Conservation (phyloP, 2,888 invertebrate genomes). For the Plebejus argus region DNA sequence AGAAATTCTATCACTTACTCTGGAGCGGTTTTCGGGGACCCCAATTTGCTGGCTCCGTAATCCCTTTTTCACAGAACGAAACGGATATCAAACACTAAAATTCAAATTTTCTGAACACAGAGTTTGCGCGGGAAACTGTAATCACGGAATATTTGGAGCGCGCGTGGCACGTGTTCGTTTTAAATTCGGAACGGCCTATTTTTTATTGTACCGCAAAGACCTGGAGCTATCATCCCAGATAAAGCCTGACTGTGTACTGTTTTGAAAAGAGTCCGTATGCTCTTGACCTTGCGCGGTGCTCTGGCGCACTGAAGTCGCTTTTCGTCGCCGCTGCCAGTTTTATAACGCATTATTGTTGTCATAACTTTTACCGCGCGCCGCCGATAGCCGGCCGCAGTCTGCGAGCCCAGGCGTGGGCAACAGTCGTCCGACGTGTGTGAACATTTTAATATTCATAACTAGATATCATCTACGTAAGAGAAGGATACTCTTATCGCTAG, state of each 20-base stretch:
- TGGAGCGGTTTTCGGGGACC: conserved; percentile 28
- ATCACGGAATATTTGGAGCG: conserved; percentile 58
- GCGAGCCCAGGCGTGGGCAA: conserved; percentile 38
- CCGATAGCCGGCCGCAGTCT: conserved; percentile 35
- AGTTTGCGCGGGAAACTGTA: conserved; percentile 44
- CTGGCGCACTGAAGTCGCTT: conserved; percentile 70
- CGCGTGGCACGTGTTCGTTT: conserved; percentile 46
- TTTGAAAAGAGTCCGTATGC: conserved; percentile 64
- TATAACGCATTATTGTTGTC: conserved; percentile 76
- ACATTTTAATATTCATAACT: conserved; percentile 8
- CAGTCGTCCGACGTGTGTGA: conserved; percentile 35
- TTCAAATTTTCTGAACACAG: conserved; percentile 39
- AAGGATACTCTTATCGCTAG: not conserved
- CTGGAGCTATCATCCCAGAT: conserved; percentile 59
- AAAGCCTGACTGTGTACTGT: conserved; percentile 61
- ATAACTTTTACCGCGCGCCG: conserved; percentile 65
- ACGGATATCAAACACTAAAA: conserved; percentile 14
- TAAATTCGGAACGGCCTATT: conserved; percentile 43
- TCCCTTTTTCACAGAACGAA: conserved; percentile 33
- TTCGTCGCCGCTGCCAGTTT: conserved; percentile 68
- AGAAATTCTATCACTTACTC: conserved; percentile 16
- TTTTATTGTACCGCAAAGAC: conserved; percentile 47
- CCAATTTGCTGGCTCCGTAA: conserved; percentile 36
- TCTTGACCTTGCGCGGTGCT: conserved; percentile 75
- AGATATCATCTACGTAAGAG: not conserved